Percentiles rank a stretch among this genome's conserved stretches.
These are phyloP conservation scores for Monochamus alternatus DNA, from an alignment of 2,888 invertebrate genomes.

Conservation along the genomic window DNA sequence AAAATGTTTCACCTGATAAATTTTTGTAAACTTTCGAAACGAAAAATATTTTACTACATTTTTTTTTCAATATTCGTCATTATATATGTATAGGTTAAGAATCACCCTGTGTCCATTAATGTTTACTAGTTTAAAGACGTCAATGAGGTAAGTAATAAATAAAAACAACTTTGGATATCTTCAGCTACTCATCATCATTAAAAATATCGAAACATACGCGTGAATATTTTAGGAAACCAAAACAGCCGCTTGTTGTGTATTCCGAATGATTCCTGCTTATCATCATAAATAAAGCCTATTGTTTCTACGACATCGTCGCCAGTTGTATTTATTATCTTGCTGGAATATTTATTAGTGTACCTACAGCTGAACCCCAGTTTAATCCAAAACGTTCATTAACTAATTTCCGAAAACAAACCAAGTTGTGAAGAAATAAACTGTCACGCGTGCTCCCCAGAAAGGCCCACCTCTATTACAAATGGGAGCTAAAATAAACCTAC, in stretches of 20 bases:
- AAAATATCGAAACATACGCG: neutral
- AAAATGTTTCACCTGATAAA: too few relatives aligned
- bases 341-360: constrained; percentile 33
- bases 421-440: constrained; percentile 14
- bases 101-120: too few relatives aligned
- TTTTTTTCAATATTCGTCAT: too few relatives aligned
- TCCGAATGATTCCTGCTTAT: constrained; percentile 22
- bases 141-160: too few relatives aligned
- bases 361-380: constrained; percentile 21
- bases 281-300: constrained; percentile 32
- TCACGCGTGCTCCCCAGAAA: too few relatives aligned
- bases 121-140: too few relatives aligned
- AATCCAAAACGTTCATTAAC: constrained; percentile 20
- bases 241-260: constrained; percentile 28
- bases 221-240: constrained; percentile 9
- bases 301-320: constrained; percentile 32
- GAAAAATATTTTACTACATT: too few relatives aligned
- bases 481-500: neutral
- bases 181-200: neutral
- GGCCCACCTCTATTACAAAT: neutral
- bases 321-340: constrained; percentile 32
- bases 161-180: too few relatives aligned
- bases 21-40: too few relatives aligned
- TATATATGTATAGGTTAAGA: too few relatives aligned
- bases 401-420: constrained; percentile 23